Evolutionary conservation across 1,140 invertebrate genomes (phyloP), one percentile per base, ranked within the genome.

Genomic region (Lysiphlebus fabarum): DNA sequence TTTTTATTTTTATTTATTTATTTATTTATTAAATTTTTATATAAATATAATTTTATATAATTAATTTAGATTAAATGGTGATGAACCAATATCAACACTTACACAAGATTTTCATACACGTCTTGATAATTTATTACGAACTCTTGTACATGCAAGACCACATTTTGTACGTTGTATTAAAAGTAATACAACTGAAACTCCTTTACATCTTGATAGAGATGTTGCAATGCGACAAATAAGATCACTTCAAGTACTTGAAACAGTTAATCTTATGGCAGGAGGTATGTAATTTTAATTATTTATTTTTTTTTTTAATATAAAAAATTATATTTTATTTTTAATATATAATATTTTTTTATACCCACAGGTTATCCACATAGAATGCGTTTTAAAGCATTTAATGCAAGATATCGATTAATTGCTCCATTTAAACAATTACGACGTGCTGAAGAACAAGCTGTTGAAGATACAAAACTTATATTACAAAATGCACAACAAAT

Each of bases 331-430:
- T n/a, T n/a, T 14, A 38, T 41, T 49, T 49, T 63, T 33, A 62
- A 51, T 62, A 61, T 60, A 64, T 63, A n/a, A 54, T 45, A 53
- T 37, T 41, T 47, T 41, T 4, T 26, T 26, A 2, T 26, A 2
- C 17, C 4, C 10, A 38, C 70, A 83, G 87, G 93, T 8, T 95
- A 92, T 75, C 93, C 94, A 6, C 94, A 97, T 77, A 84, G 95
- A 63, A 95, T 96, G 92, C 83, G 93, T 34, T 96, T 95, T 76
- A 94, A 93, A 75, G 91, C 91, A n/a, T 97, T 97, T 77, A 91
- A 91, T 72, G 82, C 85, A 2, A 83, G 93, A 26, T 96, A 96
- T 75, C 83, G 89, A 59, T 82, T 92, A 63, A 80, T 96, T 40
- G 91, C 89, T 6, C 88, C 89, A 37, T 91, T 90, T 70, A 84